Evolutionary conservation across 2,113 vertebrate species (phyloP).

Genomic region (Rallus limicola): DNA sequence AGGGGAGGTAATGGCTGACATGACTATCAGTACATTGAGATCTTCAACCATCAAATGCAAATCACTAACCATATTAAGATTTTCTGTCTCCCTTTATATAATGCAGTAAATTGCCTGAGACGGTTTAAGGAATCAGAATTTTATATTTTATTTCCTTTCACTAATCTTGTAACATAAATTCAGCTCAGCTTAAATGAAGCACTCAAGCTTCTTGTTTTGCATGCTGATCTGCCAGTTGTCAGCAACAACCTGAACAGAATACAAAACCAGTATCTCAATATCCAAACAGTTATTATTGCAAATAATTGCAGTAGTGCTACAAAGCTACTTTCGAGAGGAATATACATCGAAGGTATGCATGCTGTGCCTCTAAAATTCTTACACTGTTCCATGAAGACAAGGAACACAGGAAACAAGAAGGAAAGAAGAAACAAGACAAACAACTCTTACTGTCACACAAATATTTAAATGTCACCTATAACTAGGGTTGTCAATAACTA

Average conservation of each 20-base stretch:
- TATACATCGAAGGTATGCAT: not conserved
- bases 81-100: not conserved
- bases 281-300: not conserved
- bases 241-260: not conserved
- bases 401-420: not conserved
- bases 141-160: conserved; percentile 13
- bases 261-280: not conserved
- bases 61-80: not conserved
- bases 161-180: not conserved
- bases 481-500: not conserved
- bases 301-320: not conserved
- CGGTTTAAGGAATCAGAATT: conserved; percentile 2
- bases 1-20: not conserved
- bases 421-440: not conserved
- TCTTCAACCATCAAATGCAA: conserved; percentile 29
- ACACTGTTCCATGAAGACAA: not conserved
- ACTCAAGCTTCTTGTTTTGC: not conserved
- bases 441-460: not conserved
- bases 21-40: not conserved
- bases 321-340: not conserved
- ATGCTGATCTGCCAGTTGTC: not conserved
- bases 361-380: not conserved
- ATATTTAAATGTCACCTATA: not conserved
- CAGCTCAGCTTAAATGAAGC: not conserved
- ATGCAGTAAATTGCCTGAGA: not conserved